Percentiles rank a stretch among this genome's conserved stretches.
These are phyloP conservation scores for Magallana nippona DNA, from an alignment of 2,888 invertebrate genomes.

Conservation along the genomic window DNA sequence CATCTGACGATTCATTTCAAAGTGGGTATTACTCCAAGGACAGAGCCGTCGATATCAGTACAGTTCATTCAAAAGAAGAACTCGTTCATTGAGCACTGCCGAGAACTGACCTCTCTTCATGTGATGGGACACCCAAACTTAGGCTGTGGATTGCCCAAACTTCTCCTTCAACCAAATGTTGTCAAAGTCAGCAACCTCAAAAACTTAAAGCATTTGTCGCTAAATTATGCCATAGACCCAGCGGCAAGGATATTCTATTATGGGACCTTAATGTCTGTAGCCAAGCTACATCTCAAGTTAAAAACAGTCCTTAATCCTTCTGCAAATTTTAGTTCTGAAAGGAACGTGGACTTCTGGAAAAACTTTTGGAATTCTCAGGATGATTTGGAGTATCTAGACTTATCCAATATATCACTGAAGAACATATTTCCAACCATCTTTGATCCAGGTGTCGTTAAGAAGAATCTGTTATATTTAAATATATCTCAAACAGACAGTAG, in stretches of 20 bases:
- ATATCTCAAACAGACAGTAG: constrained; percentile 69
- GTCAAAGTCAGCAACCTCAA: constrained; percentile 68
- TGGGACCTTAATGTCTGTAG: constrained; percentile 69
- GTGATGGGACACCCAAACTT: constrained; percentile 74
- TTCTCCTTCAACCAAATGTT: constrained; percentile 74
- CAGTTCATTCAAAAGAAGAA: constrained; percentile 71
- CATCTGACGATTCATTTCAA: constrained; percentile 73
- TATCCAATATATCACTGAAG: constrained; percentile 49
- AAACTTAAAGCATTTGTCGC: constrained; percentile 71
- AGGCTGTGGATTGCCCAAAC: constrained; percentile 70
- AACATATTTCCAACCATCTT: constrained; percentile 50
- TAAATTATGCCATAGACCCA: constrained; percentile 76
- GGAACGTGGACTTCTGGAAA: constrained; percentile 62
- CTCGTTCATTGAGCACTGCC: constrained; percentile 75
- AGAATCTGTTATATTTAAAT: constrained; percentile 68
- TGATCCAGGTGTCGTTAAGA: constrained; percentile 51
- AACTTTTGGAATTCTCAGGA: constrained; percentile 62
- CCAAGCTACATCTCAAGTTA: constrained; percentile 63
- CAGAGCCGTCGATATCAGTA: constrained; percentile 65
- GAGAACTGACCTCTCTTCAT: constrained; percentile 70
- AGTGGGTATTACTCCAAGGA: constrained; percentile 63
- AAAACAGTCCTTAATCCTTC: constrained; percentile 71
- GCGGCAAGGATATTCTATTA: constrained; percentile 77
- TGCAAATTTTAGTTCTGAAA: constrained; percentile 67
- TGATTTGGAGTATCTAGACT: constrained; percentile 44